Percentiles rank a stretch among this genome's conserved stretches.
Evolutionary conservation across 2,888 invertebrate genomes (phyloP).

Genomic region (Spilarctia lutea): DNA sequence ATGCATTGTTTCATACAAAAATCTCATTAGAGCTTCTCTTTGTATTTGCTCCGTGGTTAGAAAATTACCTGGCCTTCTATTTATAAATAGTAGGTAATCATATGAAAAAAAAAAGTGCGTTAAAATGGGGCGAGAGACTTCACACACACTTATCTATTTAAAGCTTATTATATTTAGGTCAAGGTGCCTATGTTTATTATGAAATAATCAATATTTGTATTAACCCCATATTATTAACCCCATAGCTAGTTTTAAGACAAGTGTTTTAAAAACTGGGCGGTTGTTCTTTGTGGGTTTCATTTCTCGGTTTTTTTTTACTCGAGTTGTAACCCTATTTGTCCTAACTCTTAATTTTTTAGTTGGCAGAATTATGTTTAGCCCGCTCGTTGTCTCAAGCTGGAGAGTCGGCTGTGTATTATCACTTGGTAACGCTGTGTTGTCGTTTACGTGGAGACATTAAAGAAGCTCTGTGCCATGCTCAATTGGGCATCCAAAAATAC

Average conservation of each 20-base stretch:
- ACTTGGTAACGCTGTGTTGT: slow-evolving; percentile 71
- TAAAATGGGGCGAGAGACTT: no score
- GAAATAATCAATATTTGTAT: not conserved
- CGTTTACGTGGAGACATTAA: slow-evolving; percentile 66
- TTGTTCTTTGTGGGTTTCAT: not conserved
- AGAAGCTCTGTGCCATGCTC: slow-evolving; percentile 70
- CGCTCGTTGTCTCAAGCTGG: slow-evolving; percentile 62
- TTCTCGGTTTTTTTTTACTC: not conserved
- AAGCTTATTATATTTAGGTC: not conserved
- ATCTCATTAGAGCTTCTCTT: no score
- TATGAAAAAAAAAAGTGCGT: no score
- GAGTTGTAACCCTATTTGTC: not conserved
- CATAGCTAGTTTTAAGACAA: not conserved
- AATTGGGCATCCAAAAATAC: slow-evolving; percentile 63
- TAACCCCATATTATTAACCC: no score
- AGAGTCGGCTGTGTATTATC: slow-evolving; percentile 68
- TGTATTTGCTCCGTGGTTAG: no score
- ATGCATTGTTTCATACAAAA: no score
- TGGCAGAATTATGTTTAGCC: slow-evolving; percentile 76
- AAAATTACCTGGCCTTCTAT: not conserved
- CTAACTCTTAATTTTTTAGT: slow-evolving; percentile 44
- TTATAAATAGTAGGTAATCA: not conserved
- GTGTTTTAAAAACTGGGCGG: not conserved
- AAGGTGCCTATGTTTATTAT: not conserved
- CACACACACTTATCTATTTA: not conserved